phyloP scores from a whole-genome alignment of 2,888 invertebrate species.

The Drosophila rellima region DNA sequence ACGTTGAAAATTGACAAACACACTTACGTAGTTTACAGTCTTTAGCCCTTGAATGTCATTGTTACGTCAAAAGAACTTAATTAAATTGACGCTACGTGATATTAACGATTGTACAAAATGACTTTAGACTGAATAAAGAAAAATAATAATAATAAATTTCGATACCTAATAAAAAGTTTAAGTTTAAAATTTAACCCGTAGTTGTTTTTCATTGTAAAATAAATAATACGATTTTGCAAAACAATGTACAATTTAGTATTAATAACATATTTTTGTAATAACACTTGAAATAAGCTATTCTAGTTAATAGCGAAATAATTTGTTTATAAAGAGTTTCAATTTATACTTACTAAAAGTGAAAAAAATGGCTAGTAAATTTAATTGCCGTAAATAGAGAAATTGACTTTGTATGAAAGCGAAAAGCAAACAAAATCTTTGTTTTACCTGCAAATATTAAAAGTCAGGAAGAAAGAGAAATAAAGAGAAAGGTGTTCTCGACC shows the following conservation, averaged over 20 bases:
- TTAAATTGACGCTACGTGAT: neutral
- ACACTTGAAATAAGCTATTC: too few relatives aligned
- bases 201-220: too few relatives aligned
- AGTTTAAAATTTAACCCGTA: too few relatives aligned
- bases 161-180: neutral
- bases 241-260: too few relatives aligned
- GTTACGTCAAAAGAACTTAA: neutral
- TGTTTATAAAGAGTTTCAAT: too few relatives aligned
- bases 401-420: constrained; percentile 6
- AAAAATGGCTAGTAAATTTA: constrained; percentile 1
- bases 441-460: constrained; percentile 2
- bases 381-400: neutral
- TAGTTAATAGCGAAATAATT: too few relatives aligned
- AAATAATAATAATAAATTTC: neutral
- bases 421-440: constrained; percentile 3
- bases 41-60: neutral
- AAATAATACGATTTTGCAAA: too few relatives aligned
- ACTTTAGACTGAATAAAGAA: too few relatives aligned
- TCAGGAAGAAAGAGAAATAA: neutral
- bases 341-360: too few relatives aligned
- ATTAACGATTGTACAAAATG: too few relatives aligned
- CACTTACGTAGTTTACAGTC: constrained; percentile 44
- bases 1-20: constrained; percentile 51
- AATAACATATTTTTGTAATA: too few relatives aligned
- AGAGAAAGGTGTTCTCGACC: constrained; percentile 7